Conservation (phyloP, 2,797 vertebrate species). For the Meda fulgida region DNA sequence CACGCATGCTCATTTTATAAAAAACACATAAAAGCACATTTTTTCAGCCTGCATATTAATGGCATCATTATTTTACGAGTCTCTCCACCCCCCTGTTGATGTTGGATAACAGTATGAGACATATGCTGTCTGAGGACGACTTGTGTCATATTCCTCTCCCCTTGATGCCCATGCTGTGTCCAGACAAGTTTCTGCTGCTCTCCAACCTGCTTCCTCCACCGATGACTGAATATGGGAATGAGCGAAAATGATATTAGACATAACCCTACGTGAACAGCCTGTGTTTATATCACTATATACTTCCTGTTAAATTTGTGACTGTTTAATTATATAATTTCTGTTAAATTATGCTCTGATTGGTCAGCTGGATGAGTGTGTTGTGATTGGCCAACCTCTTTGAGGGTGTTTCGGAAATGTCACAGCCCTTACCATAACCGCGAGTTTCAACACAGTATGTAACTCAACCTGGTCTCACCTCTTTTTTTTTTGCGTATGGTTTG, state of each 20-base stretch:
- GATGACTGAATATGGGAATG: background rate
- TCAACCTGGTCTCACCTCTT: too few species aligned
- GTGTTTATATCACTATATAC: conserved; percentile 1
- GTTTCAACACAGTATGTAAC: too few species aligned
- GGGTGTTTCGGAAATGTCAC: too few species aligned
- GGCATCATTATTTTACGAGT: background rate
- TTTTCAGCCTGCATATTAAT: background rate
- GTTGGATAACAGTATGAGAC: conserved; percentile 35
- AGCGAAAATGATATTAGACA: background rate
- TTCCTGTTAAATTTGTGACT: conserved; percentile 25
- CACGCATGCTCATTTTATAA: background rate
- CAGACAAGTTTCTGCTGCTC: conserved; percentile 34
- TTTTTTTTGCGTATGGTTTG: too few species aligned
- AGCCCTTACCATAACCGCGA: too few species aligned
- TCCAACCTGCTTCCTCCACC: conserved; percentile 35
- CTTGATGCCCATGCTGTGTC: conserved; percentile 37
- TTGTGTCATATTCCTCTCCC: conserved; percentile 40
- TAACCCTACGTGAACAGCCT: background rate
- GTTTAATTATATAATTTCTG: too few species aligned
- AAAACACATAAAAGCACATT: background rate
- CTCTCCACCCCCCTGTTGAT: background rate
- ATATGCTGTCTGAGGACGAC: conserved; percentile 45
- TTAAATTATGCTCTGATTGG: too few species aligned
- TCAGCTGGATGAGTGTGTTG: too few species aligned
- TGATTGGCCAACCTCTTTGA: too few species aligned